Evolutionary conservation across 2,888 invertebrate genomes (phyloP).

Genomic region (Thelaira solivaga): DNA sequence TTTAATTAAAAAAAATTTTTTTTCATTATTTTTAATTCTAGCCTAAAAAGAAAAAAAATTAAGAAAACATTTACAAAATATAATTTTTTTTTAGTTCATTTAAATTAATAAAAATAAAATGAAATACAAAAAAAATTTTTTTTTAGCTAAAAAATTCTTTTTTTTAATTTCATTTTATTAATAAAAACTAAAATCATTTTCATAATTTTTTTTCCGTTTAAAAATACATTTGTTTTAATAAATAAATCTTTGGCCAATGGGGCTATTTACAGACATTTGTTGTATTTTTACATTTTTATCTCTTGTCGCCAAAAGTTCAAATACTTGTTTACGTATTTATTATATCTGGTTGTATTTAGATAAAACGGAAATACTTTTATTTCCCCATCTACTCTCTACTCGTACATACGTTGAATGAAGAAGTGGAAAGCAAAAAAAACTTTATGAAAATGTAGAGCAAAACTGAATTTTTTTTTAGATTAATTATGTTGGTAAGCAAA

Average conservation of each 20-base stretch:
- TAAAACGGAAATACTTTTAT: constrained; percentile 57
- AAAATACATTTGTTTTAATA: neutral
- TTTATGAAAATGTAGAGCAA: neutral
- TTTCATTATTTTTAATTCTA: too few relatives aligned
- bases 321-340: constrained; percentile 26
- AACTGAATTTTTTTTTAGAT: too few relatives aligned
- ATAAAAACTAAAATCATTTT: too few relatives aligned
- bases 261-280: neutral
- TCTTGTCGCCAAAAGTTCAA: constrained; percentile 1
- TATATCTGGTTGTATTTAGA: constrained; percentile 13
- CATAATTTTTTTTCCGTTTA: neutral
- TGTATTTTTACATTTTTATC: neutral
- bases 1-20: too few relatives aligned
- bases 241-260: neutral
- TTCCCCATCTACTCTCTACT: constrained; percentile 16
- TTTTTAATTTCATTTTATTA: too few relatives aligned
- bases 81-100: too few relatives aligned
- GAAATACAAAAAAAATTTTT: too few relatives aligned
- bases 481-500: too few relatives aligned
- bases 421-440: neutral
- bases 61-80: too few relatives aligned
- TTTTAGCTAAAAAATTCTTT: too few relatives aligned
- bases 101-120: too few relatives aligned
- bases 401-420: neutral
- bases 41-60: too few relatives aligned